A percentile compares a stretch with the other conserved stretches of the same genome.
These are phyloP conservation scores for Euphydryas editha DNA, from an alignment of 2,888 invertebrate species.

Conservation along the genomic window DNA sequence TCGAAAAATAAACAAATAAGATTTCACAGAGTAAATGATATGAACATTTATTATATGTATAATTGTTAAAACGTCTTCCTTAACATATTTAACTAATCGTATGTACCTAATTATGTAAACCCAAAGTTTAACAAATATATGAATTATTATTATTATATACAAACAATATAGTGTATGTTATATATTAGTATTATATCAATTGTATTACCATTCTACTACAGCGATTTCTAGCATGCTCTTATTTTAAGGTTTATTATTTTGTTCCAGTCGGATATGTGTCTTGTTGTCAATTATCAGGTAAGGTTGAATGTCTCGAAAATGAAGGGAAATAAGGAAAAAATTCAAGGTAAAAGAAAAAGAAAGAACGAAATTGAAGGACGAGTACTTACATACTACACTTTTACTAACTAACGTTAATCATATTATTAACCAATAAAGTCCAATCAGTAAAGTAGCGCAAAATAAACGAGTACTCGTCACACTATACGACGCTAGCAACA, in stretches of 20 bases:
- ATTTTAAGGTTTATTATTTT: slow-evolving; percentile 15
- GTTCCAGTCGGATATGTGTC: slow-evolving; percentile 36
- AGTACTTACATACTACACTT: slow-evolving; percentile 61
- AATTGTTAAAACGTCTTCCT: too few species aligned
- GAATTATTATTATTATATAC: background rate
- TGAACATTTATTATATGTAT: too few species aligned
- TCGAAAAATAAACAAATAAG: too few species aligned
- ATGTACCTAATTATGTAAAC: too few species aligned
- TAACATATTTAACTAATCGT: too few species aligned
- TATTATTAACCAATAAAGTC: slow-evolving; percentile 52
- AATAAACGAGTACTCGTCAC: slow-evolving; percentile 78
- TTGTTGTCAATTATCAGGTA: background rate
- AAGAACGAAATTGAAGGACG: slow-evolving; percentile 52
- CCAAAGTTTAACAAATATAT: slow-evolving; percentile 7
- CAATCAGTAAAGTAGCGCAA: slow-evolving; percentile 71
- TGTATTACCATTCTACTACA: background rate
- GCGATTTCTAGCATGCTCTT: background rate
- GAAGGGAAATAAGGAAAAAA: slow-evolving; percentile 1
- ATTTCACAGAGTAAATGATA: too few species aligned
- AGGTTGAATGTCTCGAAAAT: background rate
- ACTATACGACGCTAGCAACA: slow-evolving; percentile 58
- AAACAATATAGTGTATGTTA: too few species aligned
- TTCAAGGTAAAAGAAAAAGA: slow-evolving; percentile 2
- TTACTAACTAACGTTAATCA: slow-evolving; percentile 58
- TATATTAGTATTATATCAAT: too few species aligned